Evolutionary conservation across 2,888 invertebrate genomes (phyloP), one percentile per base, ranked within the genome.

Genomic region (Lasius platythorax): DNA sequence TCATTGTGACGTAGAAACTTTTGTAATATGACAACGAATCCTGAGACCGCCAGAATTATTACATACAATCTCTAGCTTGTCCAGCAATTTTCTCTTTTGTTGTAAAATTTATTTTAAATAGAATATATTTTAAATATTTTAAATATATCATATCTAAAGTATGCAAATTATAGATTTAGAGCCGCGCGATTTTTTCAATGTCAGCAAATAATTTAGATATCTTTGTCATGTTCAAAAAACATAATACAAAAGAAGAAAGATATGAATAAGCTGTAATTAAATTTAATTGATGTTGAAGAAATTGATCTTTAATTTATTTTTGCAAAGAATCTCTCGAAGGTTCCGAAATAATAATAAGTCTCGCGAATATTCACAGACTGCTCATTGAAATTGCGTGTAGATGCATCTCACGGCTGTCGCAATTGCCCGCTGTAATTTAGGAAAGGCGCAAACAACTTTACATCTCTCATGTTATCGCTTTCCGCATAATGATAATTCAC

Each of bases 391-490:
- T 58, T 43, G 6, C 46, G 12, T 58, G 33, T 37, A n/a, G 33
- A 46, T 12, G 18, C n/a, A 74, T 64, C 15, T 64, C 30, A 58
- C 40, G 30, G 43, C 28, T 28, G 23, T 40, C 53, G 79, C 56
- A 43, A 58, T 79, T 33, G n/a, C 18, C 8, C 23, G 2, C 33
- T 56, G 68, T 23, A 70, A 72, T 61, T 72, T 61, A 72, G 61
- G 46, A 61, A 63, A 56, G 30, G 33, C 12, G 12, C 43, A 78
- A 75, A 76, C 50, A 56, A 40, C 33, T 63, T 72, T n/a, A 18
- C 11, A 37, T 40, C 9, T 33, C 46, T 37, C n/a, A 53, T 33
- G 6, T 81, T 78, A 68, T 28, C 8, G 3, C 28, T 30, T n/a
- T 15, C 46, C 12, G n/a, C 18, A 5, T 67, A 76, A 53, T 50